phyloP scores from a whole-genome alignment of 1,140 invertebrate genomes.

The Acyrthosiphon pisum region DNA sequence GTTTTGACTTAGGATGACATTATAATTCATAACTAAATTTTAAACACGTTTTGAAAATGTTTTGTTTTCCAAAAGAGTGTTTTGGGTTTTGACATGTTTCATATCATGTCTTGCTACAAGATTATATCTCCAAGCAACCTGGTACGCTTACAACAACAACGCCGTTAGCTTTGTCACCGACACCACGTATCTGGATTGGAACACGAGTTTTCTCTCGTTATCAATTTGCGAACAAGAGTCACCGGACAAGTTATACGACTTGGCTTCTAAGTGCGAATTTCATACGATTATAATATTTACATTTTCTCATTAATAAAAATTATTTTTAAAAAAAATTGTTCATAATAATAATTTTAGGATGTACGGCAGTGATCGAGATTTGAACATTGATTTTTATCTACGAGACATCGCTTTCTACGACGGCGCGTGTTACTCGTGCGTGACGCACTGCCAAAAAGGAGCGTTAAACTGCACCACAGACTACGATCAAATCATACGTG shows the following conservation, averaged over 20 bases:
- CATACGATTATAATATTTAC: neutral
- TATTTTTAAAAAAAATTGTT: neutral
- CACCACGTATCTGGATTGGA: slow-evolving; percentile 68
- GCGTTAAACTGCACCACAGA: slow-evolving; percentile 53
- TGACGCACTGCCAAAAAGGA: slow-evolving; percentile 49
- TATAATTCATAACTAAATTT: neutral
- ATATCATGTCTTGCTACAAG: slow-evolving; percentile 58
- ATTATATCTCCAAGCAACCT: slow-evolving; percentile 59
- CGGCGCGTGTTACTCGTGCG: slow-evolving; percentile 67
- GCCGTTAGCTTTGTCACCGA: slow-evolving; percentile 62
- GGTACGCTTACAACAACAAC: slow-evolving; percentile 60
- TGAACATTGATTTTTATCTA: slow-evolving; percentile 73
- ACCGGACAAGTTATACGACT: slow-evolving; percentile 59
- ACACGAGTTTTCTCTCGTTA: slow-evolving; percentile 74
- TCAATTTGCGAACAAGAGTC: slow-evolving; percentile 71
- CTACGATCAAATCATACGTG: slow-evolving; percentile 24
- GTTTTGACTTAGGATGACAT: no score
- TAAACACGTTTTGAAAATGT: slow-evolving; percentile 7
- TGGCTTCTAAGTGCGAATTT: slow-evolving; percentile 58
- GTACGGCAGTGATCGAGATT: slow-evolving; percentile 71
- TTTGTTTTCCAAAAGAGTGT: slow-evolving; percentile 59
- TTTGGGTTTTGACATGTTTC: slow-evolving; percentile 61
- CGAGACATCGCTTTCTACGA: slow-evolving; percentile 73
- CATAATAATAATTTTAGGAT: slow-evolving; percentile 63
- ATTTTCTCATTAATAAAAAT: neutral